A percentile compares a stretch with the other conserved stretches of the same genome.
Evolutionary conservation across 64 coral and sea anemone genomes (phyloP).

Genomic region (Pachyseris speciosa): DNA sequence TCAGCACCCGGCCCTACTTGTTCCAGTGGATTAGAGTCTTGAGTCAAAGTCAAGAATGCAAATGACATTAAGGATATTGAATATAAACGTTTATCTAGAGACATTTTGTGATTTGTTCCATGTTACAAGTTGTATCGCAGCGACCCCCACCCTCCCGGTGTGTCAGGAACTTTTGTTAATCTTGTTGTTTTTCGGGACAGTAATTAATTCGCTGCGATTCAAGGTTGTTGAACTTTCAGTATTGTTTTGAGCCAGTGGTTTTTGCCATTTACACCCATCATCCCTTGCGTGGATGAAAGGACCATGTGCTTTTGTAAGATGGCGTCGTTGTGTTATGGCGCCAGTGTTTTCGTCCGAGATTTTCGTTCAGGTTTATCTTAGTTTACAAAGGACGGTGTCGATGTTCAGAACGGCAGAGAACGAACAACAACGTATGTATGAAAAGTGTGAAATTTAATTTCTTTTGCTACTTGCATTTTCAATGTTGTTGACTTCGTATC

Average conservation of each 20-base stretch:
- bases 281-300: not conserved
- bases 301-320: conserved; percentile 8
- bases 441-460: too few species aligned
- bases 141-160: not conserved
- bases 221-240: not conserved
- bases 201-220: conserved; percentile 15
- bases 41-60: conserved; percentile 31
- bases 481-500: too few species aligned
- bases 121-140: too few species aligned
- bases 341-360: not conserved
- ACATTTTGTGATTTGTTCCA: not conserved
- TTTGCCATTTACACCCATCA: not conserved
- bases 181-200: not conserved
- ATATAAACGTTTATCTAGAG: not conserved
- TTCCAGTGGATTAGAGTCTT: conserved; percentile 51
- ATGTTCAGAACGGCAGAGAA: not conserved
- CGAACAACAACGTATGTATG: conserved; percentile 16
- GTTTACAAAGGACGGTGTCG: not conserved
- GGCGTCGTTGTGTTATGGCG: not conserved
- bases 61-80: not conserved
- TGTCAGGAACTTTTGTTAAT: conserved; percentile 2
- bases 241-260: not conserved
- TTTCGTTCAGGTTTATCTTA: not conserved
- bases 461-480: too few species aligned
- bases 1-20: conserved; percentile 63